These are phyloP conservation scores for Limenitis camilla DNA, from an alignment of 2,888 invertebrate species.

Conservation along the genomic window DNA sequence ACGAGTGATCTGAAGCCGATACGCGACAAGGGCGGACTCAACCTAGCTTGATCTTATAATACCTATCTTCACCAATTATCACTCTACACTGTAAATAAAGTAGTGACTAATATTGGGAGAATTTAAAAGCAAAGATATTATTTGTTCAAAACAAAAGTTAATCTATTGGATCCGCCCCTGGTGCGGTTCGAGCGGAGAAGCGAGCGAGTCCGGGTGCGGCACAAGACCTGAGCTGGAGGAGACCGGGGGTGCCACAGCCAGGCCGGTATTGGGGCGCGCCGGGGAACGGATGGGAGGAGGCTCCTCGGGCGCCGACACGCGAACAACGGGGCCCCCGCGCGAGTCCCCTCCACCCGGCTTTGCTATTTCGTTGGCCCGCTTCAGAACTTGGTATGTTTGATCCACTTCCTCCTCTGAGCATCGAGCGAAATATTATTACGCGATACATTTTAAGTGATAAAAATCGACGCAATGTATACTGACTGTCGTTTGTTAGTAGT, in stretches of 20 bases:
- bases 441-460: slow-evolving; percentile 20
- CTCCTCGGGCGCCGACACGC: slow-evolving; percentile 54
- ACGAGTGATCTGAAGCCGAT: slow-evolving; percentile 66
- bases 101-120: too few species aligned
- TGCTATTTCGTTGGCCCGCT: slow-evolving; percentile 93
- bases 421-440: slow-evolving; percentile 61
- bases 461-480: slow-evolving; percentile 7
- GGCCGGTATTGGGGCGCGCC: slow-evolving; percentile 66
- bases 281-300: slow-evolving; percentile 63
- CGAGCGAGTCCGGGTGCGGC: slow-evolving; percentile 59
- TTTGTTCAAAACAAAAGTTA: neutral
- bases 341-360: slow-evolving; percentile 73
- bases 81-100: too few species aligned
- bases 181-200: slow-evolving; percentile 59
- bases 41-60: slow-evolving; percentile 5
- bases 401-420: slow-evolving; percentile 84
- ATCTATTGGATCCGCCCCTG: slow-evolving; percentile 40
- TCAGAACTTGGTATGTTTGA: slow-evolving; percentile 95
- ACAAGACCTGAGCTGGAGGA: slow-evolving; percentile 81
- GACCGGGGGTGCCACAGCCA: slow-evolving; percentile 79
- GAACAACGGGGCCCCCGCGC: slow-evolving; percentile 65
- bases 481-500: slow-evolving; percentile 30
- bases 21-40: slow-evolving; percentile 35
- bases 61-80: too few species aligned
- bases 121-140: neutral